Conservation (phyloP, 2,113 vertebrate genomes). For the Eolophus roseicapilla region DNA sequence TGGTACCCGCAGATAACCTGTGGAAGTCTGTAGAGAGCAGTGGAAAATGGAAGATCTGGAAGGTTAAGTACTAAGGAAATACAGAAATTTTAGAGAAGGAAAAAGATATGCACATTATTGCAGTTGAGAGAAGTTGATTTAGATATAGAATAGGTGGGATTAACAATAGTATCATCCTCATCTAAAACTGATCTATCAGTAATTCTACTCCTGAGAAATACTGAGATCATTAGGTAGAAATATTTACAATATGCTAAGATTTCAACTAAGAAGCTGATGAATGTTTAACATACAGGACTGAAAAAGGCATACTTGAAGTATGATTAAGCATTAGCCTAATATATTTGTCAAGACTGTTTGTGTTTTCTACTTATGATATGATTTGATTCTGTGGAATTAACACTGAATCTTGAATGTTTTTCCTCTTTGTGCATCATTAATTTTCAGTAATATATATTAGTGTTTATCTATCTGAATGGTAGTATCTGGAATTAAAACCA, state of each 20-base stretch:
- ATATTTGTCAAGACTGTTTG: background rate
- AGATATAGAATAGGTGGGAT: background rate
- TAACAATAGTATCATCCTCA: background rate
- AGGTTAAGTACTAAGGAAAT: background rate
- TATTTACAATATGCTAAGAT: background rate
- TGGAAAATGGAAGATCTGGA: background rate
- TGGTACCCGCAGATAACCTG: background rate
- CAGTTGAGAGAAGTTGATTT: background rate
- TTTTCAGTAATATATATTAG: background rate
- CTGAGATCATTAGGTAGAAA: background rate
- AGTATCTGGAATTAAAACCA: background rate
- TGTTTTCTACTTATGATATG: background rate
- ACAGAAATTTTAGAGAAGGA: background rate
- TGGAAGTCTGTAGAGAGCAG: background rate
- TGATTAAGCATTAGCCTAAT: background rate
- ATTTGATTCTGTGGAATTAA: background rate
- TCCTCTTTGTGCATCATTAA: background rate
- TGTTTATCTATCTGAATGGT: background rate
- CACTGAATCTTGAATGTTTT: background rate
- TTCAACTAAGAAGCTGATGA: background rate
- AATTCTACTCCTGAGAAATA: background rate
- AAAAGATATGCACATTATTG: background rate
- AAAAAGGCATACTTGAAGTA: background rate
- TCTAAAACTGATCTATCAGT: background rate
- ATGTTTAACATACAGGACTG: background rate